Base-by-base conservation (phyloP, 2,113 vertebrate genomes). In the Formicarius rufipectus region DNA sequence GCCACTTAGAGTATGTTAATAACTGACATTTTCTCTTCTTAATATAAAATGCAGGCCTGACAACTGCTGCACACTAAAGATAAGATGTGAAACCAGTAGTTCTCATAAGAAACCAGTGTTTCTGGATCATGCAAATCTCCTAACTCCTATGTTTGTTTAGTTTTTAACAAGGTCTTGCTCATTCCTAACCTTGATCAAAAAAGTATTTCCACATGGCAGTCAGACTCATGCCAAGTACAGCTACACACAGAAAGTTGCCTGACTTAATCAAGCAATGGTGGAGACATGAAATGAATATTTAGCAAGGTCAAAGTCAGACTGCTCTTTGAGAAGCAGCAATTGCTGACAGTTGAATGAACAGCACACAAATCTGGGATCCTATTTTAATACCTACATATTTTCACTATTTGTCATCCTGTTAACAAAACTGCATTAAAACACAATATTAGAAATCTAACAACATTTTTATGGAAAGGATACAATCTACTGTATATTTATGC, bases 1-100 rank as follows among this genome's bases (percentile, higher is more conserved):
- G 75, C 80, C 95, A 95, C 87, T 97, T 96, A 93, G 31, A 83
- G 87, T 87, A 96, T 72, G 35, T 92, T 97, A 97, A 96, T 95
- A 97, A 96, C 96, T 92, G 97, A 94, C 96, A 97, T 96, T 98
- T 98, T 96, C 91, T 97, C 87, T 93, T 96, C 58, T 52, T 95
- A 89, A 97, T 87, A 86, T 63, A 87, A 87, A 97, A 90, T 45
- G 73, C 87, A 91, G 95, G 47, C 72, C 44, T 93, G 90, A 92
- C 83, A 76, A 69, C 49, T 84, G 59, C 97, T 97, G 94, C 8
- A 23, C 87, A 53, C 79, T 64, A 20, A 58, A 98, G 95, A 87
- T 95, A 96, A 97, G 90, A 94, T n/a, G 35, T 64, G 81, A 97
- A 87, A 94, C 83, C 78, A 84, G 67, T 30, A 91, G 68, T 78